Evolutionary conservation across 2,113 vertebrate species (phyloP).

Genomic region (Ciconia boyciana): DNA sequence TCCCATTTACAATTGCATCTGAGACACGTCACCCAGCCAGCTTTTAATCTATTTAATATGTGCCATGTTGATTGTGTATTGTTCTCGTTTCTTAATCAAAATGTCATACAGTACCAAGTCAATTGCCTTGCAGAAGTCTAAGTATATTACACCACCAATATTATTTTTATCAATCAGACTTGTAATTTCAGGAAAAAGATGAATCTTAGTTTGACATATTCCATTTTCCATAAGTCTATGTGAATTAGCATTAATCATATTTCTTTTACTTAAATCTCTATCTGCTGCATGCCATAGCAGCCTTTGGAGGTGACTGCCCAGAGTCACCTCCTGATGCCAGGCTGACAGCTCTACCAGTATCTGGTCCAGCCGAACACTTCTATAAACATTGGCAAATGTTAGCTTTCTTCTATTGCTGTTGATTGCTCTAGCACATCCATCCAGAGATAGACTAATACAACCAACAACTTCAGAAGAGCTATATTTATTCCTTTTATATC

Average conservation of each 20-base stretch:
- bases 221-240: neutral
- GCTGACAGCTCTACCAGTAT: neutral
- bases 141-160: neutral
- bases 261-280: neutral
- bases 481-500: neutral
- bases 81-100: slow-evolving; percentile 3
- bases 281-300: neutral
- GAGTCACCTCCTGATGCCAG: neutral
- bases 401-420: neutral
- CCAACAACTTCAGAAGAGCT: neutral
- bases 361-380: neutral
- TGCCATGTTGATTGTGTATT: neutral
- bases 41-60: slow-evolving; percentile 17
- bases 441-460: neutral
- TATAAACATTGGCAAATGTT: neutral
- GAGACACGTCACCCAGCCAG: slow-evolving; percentile 12
- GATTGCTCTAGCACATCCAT: neutral
- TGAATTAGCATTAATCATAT: neutral
- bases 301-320: neutral
- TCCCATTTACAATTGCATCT: slow-evolving; percentile 23
- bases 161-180: neutral
- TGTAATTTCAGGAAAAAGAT: neutral
- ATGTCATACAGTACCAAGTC: neutral
- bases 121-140: neutral
- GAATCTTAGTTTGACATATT: neutral